Conservation (phyloP, 2,113 vertebrate genomes). For the Stigmatopora argus region DNA sequence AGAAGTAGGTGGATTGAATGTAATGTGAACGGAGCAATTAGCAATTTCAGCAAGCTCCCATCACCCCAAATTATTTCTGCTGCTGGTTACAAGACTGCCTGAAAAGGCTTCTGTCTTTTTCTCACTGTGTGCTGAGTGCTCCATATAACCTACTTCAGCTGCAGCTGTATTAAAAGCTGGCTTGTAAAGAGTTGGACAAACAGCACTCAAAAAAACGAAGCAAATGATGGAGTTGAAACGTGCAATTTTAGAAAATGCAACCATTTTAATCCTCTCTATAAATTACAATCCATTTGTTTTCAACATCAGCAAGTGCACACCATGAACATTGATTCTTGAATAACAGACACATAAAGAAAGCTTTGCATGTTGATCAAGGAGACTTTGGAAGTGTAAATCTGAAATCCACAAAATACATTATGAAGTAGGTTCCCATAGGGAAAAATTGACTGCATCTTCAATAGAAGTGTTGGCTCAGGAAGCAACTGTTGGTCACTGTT, state of each 20-base stretch:
- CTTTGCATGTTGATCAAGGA: too few species aligned
- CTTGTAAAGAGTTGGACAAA: neutral
- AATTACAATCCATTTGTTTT: too few species aligned
- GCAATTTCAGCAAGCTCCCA: slow-evolving; percentile 25
- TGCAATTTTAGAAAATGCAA: neutral
- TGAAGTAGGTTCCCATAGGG: too few species aligned
- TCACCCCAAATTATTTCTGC: slow-evolving; percentile 17
- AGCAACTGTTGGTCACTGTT: neutral
- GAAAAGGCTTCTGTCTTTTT: slow-evolving; percentile 29
- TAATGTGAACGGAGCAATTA: slow-evolving; percentile 21
- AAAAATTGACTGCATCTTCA: too few species aligned
- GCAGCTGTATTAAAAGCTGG: slow-evolving; percentile 12
- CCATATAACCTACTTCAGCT: slow-evolving; percentile 12
- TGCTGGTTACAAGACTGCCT: slow-evolving; percentile 14
- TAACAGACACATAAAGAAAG: too few species aligned
- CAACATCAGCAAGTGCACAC: too few species aligned
- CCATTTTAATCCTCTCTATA: too few species aligned
- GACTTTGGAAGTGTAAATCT: too few species aligned
- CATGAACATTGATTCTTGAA: too few species aligned
- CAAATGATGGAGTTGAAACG: neutral
- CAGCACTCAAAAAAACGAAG: neutral
- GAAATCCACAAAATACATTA: too few species aligned
- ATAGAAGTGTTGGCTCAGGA: neutral
- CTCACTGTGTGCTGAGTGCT: neutral
- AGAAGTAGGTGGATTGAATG: slow-evolving; percentile 19